Evolutionary conservation across 1,140 invertebrate species (phyloP).

Genomic region (Ectropis grisescens): DNA sequence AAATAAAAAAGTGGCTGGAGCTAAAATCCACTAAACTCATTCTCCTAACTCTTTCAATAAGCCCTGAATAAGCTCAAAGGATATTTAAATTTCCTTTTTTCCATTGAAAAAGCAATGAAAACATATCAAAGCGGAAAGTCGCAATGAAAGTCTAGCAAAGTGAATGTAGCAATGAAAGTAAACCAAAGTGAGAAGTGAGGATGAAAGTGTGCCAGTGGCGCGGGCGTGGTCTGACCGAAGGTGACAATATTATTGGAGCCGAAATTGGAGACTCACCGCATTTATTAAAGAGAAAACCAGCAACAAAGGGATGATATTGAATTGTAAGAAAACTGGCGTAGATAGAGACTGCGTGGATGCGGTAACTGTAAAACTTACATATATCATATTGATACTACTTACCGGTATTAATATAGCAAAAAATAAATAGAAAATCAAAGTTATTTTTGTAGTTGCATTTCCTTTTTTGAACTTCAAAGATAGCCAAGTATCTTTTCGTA

Average conservation of each 20-base stretch:
- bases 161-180: slow-evolving; percentile 20
- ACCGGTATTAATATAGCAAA: too few species aligned
- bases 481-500: too few species aligned
- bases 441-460: too few species aligned
- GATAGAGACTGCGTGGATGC: slow-evolving; percentile 4
- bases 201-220: slow-evolving; percentile 5
- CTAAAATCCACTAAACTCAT: too few species aligned
- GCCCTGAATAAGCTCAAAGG: too few species aligned
- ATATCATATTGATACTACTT: too few species aligned
- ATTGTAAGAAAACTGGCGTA: slow-evolving; percentile 47
- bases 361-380: neutral
- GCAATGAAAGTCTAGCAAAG: too few species aligned
- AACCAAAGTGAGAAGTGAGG: slow-evolving; percentile 10
- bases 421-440: too few species aligned
- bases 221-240: slow-evolving; percentile 22
- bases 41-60: too few species aligned
- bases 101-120: slow-evolving; percentile 5
- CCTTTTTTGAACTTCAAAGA: too few species aligned
- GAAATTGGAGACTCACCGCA: slow-evolving; percentile 51
- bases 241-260: slow-evolving; percentile 62
- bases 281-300: slow-evolving; percentile 66
- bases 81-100: neutral
- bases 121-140: too few species aligned
- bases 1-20: too few species aligned
- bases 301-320: slow-evolving; percentile 68